Conservation (phyloP, 2,113 vertebrate genomes). For the Prinia subflava region DNA sequence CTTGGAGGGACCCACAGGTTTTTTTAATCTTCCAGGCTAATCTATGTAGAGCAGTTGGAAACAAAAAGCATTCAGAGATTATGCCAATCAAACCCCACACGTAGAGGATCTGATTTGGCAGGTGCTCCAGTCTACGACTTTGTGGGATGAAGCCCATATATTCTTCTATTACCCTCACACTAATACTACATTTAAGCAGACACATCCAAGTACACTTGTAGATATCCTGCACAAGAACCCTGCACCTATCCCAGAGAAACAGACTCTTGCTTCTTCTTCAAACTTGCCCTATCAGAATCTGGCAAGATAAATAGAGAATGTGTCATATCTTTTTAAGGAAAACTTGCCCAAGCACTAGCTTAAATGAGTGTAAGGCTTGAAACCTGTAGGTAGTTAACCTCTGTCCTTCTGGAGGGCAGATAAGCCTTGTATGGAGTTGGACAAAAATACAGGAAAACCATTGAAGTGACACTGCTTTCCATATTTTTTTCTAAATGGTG, state of each 20-base stretch:
- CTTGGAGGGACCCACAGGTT: not conserved
- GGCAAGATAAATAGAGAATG: not conserved
- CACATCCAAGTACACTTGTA: not conserved
- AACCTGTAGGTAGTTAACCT: not conserved
- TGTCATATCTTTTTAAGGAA: not conserved
- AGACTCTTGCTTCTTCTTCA: not conserved
- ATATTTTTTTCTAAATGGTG: not conserved
- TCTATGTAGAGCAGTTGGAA: not conserved
- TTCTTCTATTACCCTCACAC: not conserved
- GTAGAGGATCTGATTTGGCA: not conserved
- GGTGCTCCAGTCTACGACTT: not conserved
- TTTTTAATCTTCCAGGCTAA: conserved; percentile 1
- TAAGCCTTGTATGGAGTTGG: not conserved
- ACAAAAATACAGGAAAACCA: not conserved
- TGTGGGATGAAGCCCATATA: not conserved
- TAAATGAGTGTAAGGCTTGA: not conserved
- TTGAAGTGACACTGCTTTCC: not conserved
- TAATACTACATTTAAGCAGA: not conserved
- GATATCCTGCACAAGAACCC: not conserved
- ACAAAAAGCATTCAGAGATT: not conserved
- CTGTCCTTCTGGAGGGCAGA: not conserved
- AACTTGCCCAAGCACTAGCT: not conserved
- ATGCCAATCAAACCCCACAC: not conserved
- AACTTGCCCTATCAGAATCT: not conserved
- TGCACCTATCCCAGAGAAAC: not conserved